Evolutionary conservation across 2,113 vertebrate genomes (phyloP), one percentile per base, ranked within the genome.

Genomic region (Boleophthalmus pectinirostris): DNA sequence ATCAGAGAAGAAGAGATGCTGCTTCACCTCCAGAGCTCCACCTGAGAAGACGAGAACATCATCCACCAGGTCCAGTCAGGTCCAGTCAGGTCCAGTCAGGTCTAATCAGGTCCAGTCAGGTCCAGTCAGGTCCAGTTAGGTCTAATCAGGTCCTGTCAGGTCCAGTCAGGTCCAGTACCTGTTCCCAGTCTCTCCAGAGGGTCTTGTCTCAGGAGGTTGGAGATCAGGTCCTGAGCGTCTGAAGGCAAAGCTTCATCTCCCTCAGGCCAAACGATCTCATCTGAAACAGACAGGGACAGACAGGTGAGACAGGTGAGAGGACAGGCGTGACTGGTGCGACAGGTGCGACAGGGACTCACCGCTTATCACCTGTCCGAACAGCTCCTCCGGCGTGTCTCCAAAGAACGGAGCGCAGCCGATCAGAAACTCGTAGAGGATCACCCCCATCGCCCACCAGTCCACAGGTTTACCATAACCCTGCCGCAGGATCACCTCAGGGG

Each of bases 391-490:
- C 0, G 97, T 99, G 89, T 99, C 97, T 63, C 97, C 97, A 60
- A 98, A 98, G 90, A 99, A 99, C 1, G 97, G 97, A 0, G 96
- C 97, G 0, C 96, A 98, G 77, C 97, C 97, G 0, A 98, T 95
- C 38, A 99, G 93, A 86, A 99, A 99, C 88, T 99, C 97, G 0
- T 97, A 99, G 43, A 99, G 94, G 89, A 99, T 98, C 65, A 99
- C 68, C 1, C 97, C 97, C 97, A 99, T 98, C 38, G 97, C 96
- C 97, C 97, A 99, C 97, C 97, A 99, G 87, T 99, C 97, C 88
- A 99, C 97, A 0, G 97, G 97, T 84, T 98, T 99, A 61, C 97
- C 97, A 11, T 99, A 99, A 81, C 97, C 97, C 88, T 98, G 97
- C 18, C 95, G 94, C 77, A 99, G 94, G 57, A 99, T 99, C 85